Base-by-base conservation (phyloP, 2,888 invertebrate genomes). In the Zhengitettix transpicula region DNA sequence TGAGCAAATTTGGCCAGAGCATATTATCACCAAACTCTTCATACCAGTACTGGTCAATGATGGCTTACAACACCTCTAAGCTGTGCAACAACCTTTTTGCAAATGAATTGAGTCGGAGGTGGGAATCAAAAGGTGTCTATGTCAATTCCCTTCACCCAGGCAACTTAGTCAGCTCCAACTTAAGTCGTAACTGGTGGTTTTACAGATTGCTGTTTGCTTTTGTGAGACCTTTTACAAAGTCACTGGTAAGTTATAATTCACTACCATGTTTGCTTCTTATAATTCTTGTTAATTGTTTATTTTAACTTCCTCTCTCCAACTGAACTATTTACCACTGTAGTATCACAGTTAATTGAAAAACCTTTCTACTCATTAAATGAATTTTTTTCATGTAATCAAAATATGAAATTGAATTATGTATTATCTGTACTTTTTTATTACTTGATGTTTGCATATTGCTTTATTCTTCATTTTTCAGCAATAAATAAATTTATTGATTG, bases 201-300 rank as follows among this genome's bases (percentile, higher is more conserved):
- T 90, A 85, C 70, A 76, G 85, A 66, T 66, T 93, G 0, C 70
- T 89, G 0, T 95, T 90, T 71, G 78, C 81, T n/a, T 42, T 94
- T 1, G 88, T 87, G 12, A 78, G 93, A 60, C 96, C 96, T 10
- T 98, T 97, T 73, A 94, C 96, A 0, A 98, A 98, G 73, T 90
- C 92, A 40, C 71, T 94, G 81, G 92, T 92, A 75, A 78, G 79
- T 67, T 52, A 57, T 44, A 10, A 14, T 40, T 5, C 16, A 47
- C n/a, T 42, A 47, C 5, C n/a, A 47, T 14, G 9, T 47, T 47
- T 47, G 47, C 14, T 28, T 28, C 28, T 28, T 2, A 28, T 28
- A 2, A 28, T 28, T 12, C 11, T 12, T 12, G 9, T 28, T 12
- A 28, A 15, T 2, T 8, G 1, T n/a, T n/a, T 16, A 9, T 54